Base-by-base conservation (phyloP, 2,888 invertebrate genomes). In the Ophion ellenae region DNA sequence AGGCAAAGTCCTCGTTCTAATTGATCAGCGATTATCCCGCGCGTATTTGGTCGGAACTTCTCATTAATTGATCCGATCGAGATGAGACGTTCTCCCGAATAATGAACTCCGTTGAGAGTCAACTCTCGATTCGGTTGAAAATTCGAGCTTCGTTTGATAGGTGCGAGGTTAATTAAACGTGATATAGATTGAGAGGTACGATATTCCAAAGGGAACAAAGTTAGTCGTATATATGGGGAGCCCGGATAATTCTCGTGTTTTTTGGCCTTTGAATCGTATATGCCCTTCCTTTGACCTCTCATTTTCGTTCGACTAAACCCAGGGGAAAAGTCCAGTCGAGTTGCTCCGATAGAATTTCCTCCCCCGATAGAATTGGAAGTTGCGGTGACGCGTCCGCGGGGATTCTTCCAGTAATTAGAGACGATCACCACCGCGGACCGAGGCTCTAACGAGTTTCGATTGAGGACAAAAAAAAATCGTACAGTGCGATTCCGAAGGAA, bases 331-430 rank as follows among this genome's bases (percentile, higher is more conserved):
- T 85, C 64, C 17, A 75, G 69, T 57, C 59, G 79, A 45, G 76
- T 3, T n/a, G 75, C 81, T 61, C 17, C 78, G 78, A 79, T 67
- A 82, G 79, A 76, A 79, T 67, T 17, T 14, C 3, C 24, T 4
- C 63, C 67, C 47, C 32, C 66, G 47, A 76, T 61, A 67, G 70
- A 64, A 45, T 74, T 70, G 81, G 24, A 81, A 71, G 73, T 79
- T 85, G 82, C 79, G 79, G 70, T 70, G 79, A 79, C 85, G 79
- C 74, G 75, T 70, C 53, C 47, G 47, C 75, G 82, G 61, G 69
- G 47, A 73, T 82, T 79, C 61, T 74, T 66, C 20, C 69, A 78
- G 79, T 82, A 79, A 85, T 85, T 85, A 85, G 82, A 82, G 75
- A 79, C 82, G n/a, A 63, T 40, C 59, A 63, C 76, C 66, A 67